phyloP scores from a whole-genome alignment of 2,113 vertebrate species.

The Entomyzon cyanotis region DNA sequence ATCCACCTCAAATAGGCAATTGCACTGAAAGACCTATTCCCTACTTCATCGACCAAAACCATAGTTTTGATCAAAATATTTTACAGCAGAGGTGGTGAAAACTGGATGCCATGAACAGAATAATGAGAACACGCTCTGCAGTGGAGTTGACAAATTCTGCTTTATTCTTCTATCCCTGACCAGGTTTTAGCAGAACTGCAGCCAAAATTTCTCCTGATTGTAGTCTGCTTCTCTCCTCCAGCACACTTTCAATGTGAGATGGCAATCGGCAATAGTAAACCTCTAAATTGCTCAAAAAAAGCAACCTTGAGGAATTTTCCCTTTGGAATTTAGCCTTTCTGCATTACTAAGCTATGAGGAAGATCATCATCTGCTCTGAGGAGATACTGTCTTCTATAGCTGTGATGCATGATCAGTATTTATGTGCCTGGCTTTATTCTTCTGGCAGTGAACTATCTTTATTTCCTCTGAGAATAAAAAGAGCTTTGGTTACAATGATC shows the following conservation, averaged over 20 bases:
- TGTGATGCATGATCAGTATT: background rate
- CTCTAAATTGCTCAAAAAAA: background rate
- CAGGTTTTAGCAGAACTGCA: background rate
- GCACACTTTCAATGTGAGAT: background rate
- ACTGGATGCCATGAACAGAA: background rate
- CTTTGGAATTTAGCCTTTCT: background rate
- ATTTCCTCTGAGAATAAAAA: background rate
- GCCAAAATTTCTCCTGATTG: background rate
- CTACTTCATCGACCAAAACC: constrained; percentile 1
- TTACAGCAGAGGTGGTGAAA: background rate
- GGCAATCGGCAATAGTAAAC: background rate
- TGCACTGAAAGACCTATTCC: constrained; percentile 5
- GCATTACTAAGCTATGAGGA: background rate
- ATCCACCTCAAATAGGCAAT: background rate
- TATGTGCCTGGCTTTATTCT: background rate
- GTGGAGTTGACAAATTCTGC: background rate
- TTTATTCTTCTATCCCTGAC: background rate
- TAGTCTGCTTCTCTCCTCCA: background rate
- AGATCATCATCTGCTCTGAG: background rate
- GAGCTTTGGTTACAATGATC: background rate
- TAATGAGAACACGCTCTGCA: accelerated
- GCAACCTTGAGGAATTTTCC: background rate
- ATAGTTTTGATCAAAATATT: background rate
- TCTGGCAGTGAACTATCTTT: background rate
- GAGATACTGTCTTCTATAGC: background rate